Conservation (phyloP, 1,140 invertebrate species). For the Batillaria attramentaria region DNA sequence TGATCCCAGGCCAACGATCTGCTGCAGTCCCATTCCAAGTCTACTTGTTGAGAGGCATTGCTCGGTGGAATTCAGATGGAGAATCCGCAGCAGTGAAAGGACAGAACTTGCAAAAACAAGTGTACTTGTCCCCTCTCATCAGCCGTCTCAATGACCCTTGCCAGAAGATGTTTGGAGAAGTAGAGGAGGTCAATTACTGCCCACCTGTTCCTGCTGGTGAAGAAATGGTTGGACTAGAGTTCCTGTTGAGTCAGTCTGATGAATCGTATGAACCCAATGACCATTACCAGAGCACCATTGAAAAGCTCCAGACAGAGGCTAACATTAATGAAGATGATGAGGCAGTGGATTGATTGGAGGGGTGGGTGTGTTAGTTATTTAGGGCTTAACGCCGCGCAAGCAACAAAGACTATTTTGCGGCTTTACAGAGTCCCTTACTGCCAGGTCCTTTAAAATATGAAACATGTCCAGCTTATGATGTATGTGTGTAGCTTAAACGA, state of each 20-base stretch:
- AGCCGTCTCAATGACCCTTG: not conserved
- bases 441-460: no score
- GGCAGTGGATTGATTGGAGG: no score
- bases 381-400: no score
- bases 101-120: not conserved
- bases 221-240: slow-evolving; percentile 12
- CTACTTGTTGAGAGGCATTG: slow-evolving; percentile 15
- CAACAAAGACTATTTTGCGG: no score
- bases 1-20: slow-evolving; percentile 6
- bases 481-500: no score
- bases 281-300: not conserved
- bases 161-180: not conserved
- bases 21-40: slow-evolving; percentile 20
- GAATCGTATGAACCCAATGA: not conserved
- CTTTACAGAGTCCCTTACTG: no score
- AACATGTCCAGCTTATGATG: no score
- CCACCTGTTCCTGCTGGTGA: not conserved
- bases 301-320: not conserved
- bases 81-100: slow-evolving; percentile 5
- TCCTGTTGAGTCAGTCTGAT: slow-evolving; percentile 12
- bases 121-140: not conserved
- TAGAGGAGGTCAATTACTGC: slow-evolving; percentile 12
- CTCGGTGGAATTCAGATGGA: slow-evolving; percentile 24
- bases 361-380: no score
- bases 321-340: not conserved